Evolutionary conservation across 2,113 vertebrate genomes (phyloP).

Genomic region (Callospermophilus lateralis): DNA sequence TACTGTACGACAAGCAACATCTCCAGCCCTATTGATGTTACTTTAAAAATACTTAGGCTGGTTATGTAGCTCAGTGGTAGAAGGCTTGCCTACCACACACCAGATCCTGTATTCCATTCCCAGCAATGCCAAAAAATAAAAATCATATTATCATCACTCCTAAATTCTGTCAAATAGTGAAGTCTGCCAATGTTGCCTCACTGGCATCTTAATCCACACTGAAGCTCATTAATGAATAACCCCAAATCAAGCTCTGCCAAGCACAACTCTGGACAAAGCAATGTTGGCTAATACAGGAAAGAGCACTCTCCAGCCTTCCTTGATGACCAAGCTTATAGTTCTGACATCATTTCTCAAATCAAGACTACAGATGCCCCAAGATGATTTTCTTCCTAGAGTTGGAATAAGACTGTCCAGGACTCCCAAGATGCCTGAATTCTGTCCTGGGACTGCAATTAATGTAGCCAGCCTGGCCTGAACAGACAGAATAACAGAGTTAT

Average conservation of each 20-base stretch:
- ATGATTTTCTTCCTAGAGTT: slow-evolving; percentile 11
- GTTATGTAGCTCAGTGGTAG: neutral
- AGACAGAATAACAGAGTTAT: slow-evolving; percentile 31
- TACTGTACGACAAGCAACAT: neutral
- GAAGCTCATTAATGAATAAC: slow-evolving; percentile 46
- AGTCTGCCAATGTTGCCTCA: slow-evolving; percentile 17
- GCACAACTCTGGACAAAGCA: neutral
- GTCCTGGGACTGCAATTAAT: slow-evolving; percentile 35
- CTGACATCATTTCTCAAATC: slow-evolving; percentile 52
- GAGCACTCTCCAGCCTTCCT: neutral
- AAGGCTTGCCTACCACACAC: neutral
- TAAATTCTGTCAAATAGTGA: slow-evolving; percentile 52
- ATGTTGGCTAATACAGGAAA: slow-evolving; percentile 27
- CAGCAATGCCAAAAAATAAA: neutral
- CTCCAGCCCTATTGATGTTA: neutral
- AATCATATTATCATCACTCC: neutral
- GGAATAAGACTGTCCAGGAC: slow-evolving; percentile 23
- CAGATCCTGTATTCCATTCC: neutral
- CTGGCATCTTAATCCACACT: slow-evolving; percentile 15
- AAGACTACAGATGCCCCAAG: slow-evolving; percentile 43
- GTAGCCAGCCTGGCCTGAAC: neutral
- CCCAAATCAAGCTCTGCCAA: neutral
- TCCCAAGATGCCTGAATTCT: slow-evolving; percentile 24
- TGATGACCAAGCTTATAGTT: slow-evolving; percentile 49
- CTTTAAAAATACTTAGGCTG: neutral